Evolutionary conservation across 2,797 vertebrate species (phyloP).

Genomic region (Nannoperca australis): DNA sequence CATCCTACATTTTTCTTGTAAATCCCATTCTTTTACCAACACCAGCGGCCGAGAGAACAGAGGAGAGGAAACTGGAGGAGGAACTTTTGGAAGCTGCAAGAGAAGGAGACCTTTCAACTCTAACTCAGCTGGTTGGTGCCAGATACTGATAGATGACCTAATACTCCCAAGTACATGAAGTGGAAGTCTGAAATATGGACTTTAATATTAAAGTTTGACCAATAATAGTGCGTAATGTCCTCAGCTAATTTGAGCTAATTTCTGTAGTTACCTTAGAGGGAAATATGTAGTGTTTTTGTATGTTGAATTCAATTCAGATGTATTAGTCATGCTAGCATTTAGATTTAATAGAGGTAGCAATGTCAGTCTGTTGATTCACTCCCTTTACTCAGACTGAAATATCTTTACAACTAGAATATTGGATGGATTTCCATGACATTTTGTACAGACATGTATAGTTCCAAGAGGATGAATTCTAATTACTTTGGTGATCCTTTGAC

Average conservation of each 20-base stretch:
- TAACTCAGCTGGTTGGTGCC: constrained; percentile 89
- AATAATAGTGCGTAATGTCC: not conserved
- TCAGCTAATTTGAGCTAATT: not conserved
- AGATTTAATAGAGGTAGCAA: not conserved
- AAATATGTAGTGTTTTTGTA: not conserved
- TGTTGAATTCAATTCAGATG: not conserved
- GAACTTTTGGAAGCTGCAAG: constrained; percentile 91
- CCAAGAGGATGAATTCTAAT: not conserved
- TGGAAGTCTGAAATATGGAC: not conserved
- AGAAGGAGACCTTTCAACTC: constrained; percentile 89
- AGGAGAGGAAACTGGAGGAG: constrained; percentile 95
- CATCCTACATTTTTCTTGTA: not conserved
- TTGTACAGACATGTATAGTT: not conserved
- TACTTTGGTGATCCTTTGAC: too few species aligned
- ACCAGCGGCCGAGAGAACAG: constrained; percentile 94
- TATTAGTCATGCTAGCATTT: not conserved
- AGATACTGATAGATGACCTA: not conserved
- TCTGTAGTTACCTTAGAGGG: not conserved
- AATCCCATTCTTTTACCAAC: not conserved
- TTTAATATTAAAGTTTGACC: not conserved
- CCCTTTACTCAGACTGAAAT: not conserved
- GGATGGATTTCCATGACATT: not conserved
- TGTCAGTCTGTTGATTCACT: not conserved
- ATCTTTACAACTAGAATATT: not conserved
- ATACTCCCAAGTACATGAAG: not conserved